phyloP scores from a whole-genome alignment of 2,113 vertebrate genomes.

The Cebidichthys violaceus region DNA sequence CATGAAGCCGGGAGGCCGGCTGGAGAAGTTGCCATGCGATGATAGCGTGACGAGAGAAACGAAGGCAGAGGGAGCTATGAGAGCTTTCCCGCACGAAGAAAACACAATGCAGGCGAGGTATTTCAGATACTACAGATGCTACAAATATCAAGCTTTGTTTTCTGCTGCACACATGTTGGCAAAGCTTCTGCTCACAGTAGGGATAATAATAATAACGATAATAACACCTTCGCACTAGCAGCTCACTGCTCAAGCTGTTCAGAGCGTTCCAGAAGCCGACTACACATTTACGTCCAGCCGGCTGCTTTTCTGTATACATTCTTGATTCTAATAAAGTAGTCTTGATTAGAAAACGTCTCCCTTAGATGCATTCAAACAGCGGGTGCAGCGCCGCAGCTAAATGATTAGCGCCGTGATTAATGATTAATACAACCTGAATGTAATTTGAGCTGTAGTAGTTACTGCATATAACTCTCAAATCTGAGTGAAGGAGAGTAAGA shows the following conservation, averaged over 20 bases:
- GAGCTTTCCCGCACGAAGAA: not conserved
- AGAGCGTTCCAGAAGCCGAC: not conserved
- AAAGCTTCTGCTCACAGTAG: not conserved
- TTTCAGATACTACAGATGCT: not conserved
- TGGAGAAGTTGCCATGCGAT: not conserved
- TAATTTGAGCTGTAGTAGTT: not conserved
- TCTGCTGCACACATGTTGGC: not conserved
- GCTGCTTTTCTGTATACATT: not conserved
- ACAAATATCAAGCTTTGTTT: not conserved
- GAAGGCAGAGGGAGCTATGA: not conserved
- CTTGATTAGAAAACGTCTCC: not conserved
- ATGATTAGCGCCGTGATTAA: too few species aligned
- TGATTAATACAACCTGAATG: not conserved
- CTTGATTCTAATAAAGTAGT: not conserved
- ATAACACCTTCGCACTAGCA: constrained; percentile 1
- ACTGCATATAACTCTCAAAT: not conserved
- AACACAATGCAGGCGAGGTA: not conserved
- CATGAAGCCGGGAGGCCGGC: not conserved
- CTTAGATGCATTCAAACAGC: not conserved
- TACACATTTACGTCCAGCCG: not conserved
- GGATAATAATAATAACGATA: not conserved
- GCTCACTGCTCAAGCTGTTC: not conserved
- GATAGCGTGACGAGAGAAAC: not conserved
- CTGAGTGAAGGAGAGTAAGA: not conserved
- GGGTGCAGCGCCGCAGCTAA: not conserved